Evolutionary conservation across 1,140 invertebrate species (phyloP).

Genomic region (Megathymus violae): DNA sequence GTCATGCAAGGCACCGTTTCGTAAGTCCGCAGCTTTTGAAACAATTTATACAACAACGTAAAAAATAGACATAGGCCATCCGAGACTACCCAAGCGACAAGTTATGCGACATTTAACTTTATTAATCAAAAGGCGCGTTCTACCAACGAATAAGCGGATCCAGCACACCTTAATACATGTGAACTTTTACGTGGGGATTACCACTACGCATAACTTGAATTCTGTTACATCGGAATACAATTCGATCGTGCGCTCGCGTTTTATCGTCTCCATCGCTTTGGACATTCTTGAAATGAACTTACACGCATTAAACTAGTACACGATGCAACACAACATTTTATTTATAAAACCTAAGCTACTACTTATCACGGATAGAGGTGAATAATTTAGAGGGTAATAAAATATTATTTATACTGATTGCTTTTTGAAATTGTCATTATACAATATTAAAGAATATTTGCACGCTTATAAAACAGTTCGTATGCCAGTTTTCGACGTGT

Average conservation of each 20-base stretch:
- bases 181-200: background rate
- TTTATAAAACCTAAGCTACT: too few species aligned
- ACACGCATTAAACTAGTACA: too few species aligned
- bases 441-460: too few species aligned
- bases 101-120: slow-evolving; percentile 2
- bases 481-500: too few species aligned
- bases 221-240: background rate
- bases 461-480: too few species aligned
- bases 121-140: background rate
- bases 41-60: background rate
- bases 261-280: background rate
- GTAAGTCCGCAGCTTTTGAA: slow-evolving; percentile 1
- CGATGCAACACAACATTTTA: too few species aligned
- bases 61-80: background rate
- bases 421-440: too few species aligned
- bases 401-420: too few species aligned
- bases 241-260: slow-evolving; percentile 3
- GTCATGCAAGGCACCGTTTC: slow-evolving; percentile 3
- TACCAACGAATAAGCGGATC: background rate
- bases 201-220: background rate
- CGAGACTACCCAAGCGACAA: background rate
- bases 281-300: too few species aligned
- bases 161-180: background rate
- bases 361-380: too few species aligned
- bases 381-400: too few species aligned